Evolutionary conservation across 2,888 invertebrate genomes (phyloP), one percentile per base, ranked within the genome.

Genomic region (Pachymerium ferrugineum): DNA sequence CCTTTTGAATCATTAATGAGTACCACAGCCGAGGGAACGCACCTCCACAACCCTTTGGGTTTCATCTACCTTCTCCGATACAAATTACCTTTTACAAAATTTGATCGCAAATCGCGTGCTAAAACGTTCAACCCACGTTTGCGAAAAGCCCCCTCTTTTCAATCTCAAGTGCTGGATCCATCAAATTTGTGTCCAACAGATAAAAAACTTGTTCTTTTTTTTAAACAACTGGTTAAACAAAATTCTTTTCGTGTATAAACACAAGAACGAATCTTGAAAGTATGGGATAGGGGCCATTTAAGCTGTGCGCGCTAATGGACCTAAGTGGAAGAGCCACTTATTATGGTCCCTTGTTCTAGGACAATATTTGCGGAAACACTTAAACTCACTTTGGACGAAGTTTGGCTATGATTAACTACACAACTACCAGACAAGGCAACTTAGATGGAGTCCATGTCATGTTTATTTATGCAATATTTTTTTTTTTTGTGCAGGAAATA

Each of bases 1-100:
- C 30, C 69, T 30, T 69, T 69, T 69, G 69, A 69, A 69, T 69
- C 30, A 69, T 69, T 69, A 69, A 69, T 69, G 69, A 33, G 69
- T 19, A 62, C 62, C 62, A 62, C 62, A 62, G 62, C 28, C 62
- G 62, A 62, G 62, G 62, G 62, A 62, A 62, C 62, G 62, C 62
- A 62, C 62, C 62, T 28, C 3, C 28, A 62, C 28, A 62, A 62
- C 62, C 62, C 62, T 62, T 62, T 62, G 62, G 14, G 28, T 62
- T 62, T 28, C 62, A 62, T 28, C 62, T 28, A 62, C 25, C 62
- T 25, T 28, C 62, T 62, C 28, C 62, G 62, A 62, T 62, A 62
- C 62, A 62, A 62, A 62, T 62, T 62, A 62, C 62, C 54, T 54
- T 54, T 47, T 22, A 54, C 22, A 62, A 62, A 62, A 62, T 62